Conservation (phyloP, 1,140 invertebrate species). For the Epicauta chinensis region DNA sequence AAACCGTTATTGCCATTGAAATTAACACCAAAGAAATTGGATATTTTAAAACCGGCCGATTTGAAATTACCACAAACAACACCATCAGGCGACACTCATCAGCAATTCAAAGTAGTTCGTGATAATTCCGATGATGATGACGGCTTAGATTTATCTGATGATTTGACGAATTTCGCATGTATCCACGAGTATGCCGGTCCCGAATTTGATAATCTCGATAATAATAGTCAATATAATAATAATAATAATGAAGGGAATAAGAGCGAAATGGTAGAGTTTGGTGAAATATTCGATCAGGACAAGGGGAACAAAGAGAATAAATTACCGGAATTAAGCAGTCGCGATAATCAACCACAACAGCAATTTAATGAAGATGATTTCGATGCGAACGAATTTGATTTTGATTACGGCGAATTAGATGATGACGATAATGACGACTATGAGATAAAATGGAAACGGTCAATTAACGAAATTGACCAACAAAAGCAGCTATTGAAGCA, state of each 20-base stretch:
- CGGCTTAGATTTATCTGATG: background rate
- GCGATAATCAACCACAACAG: background rate
- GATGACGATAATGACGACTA: background rate
- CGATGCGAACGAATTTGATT: background rate
- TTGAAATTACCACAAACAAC: background rate
- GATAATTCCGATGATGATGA: background rate
- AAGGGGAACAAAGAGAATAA: slow-evolving; percentile 1
- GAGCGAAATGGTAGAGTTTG: background rate
- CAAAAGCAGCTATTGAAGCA: slow-evolving; percentile 4
- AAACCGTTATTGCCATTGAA: too few relatives aligned
- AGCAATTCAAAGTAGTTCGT: background rate
- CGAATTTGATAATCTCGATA: too few relatives aligned
- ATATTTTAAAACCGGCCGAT: too few relatives aligned
- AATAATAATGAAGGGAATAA: background rate
- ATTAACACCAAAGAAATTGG: too few relatives aligned
- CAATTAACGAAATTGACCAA: slow-evolving; percentile 1
- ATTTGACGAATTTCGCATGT: background rate
- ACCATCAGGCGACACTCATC: background rate
- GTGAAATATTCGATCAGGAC: background rate
- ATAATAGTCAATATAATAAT: too few relatives aligned
- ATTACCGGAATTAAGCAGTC: background rate
- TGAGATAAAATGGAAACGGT: too few relatives aligned
- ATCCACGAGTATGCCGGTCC: slow-evolving; percentile 7
- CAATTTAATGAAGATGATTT: background rate
- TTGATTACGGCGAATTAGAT: background rate